Percentiles rank a stretch among this genome's conserved stretches.
These are phyloP conservation scores for Colletes collaris DNA, from an alignment of 2,888 invertebrate genomes.

Conservation along the genomic window DNA sequence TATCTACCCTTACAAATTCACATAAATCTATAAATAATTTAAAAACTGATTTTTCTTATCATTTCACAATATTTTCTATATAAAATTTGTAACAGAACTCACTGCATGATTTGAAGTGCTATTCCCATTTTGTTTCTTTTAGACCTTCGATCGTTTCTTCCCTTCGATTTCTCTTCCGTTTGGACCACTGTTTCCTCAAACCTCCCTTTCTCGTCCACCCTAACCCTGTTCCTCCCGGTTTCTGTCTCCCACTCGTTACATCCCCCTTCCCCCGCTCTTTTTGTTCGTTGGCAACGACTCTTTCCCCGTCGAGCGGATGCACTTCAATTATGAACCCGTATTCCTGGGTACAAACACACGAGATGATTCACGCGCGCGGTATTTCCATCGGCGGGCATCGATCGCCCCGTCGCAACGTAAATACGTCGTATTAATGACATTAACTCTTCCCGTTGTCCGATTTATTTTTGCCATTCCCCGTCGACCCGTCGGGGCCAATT, in stretches of 20 bases:
- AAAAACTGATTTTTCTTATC: too few species aligned
- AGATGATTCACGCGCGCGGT: conserved; percentile 14
- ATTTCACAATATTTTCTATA: too few species aligned
- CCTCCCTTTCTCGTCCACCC: too few species aligned
- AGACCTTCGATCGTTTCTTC: too few species aligned
- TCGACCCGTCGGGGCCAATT: conserved; percentile 1
- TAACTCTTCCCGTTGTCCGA: conserved; percentile 4
- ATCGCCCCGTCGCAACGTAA: conserved; percentile 16
- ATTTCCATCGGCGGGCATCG: conserved; percentile 21
- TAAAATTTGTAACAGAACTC: too few species aligned
- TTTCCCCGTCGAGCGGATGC: conserved; percentile 3
- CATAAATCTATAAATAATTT: too few species aligned
- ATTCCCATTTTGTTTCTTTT: too few species aligned
- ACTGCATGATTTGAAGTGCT: too few species aligned
- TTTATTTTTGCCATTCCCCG: conserved; percentile 3
- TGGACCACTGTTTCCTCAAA: too few species aligned
- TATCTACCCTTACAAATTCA: too few species aligned
- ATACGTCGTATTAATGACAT: conserved; percentile 29
- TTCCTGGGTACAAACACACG: neutral
- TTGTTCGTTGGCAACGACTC: neutral
- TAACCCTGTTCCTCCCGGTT: neutral
- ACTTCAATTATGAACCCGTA: conserved; percentile 38
- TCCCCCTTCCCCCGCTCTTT: neutral
- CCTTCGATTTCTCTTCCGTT: too few species aligned
- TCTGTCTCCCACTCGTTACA: neutral